Percentiles rank a stretch among this genome's conserved stretches.
phyloP scores from a whole-genome alignment of 2,888 invertebrate species.

The Acheta domesticus region DNA sequence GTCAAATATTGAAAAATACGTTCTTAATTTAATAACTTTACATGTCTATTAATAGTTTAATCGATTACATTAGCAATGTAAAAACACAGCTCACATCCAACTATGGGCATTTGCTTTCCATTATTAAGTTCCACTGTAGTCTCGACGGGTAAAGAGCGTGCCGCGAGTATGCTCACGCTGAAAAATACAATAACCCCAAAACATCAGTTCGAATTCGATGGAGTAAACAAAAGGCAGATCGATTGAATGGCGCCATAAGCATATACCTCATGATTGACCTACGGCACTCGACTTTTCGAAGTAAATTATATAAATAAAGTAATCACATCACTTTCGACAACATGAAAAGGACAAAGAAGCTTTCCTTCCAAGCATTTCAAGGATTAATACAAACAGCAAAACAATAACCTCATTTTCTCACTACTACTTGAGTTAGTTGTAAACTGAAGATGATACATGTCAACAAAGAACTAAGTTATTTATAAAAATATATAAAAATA shows the following conservation, averaged over 20 bases:
- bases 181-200: slow-evolving; percentile 18
- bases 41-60: slow-evolving; percentile 12
- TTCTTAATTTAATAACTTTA: slow-evolving; percentile 4
- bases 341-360: neutral
- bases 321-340: slow-evolving; percentile 5
- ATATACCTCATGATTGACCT: slow-evolving; percentile 1
- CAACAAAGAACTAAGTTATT: too few species aligned
- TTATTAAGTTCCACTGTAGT: slow-evolving; percentile 42
- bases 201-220: neutral
- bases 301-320: neutral
- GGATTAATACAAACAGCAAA: slow-evolving; percentile 18
- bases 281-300: neutral
- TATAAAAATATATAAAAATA: neutral
- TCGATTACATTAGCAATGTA: slow-evolving; percentile 27
- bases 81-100: slow-evolving; percentile 52
- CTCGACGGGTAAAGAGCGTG: slow-evolving; percentile 19
- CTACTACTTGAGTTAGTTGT: neutral
- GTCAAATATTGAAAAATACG: neutral
- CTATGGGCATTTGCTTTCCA: slow-evolving; percentile 54
- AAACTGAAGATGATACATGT: neutral
- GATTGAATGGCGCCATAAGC: neutral
- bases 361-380: neutral
- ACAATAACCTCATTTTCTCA: slow-evolving; percentile 9
- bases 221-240: neutral
- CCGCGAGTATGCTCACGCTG: slow-evolving; percentile 23